Percentiles rank a stretch among this genome's conserved stretches.
These are phyloP conservation scores for Nothoprocta perdicaria DNA, from an alignment of 2,113 vertebrate genomes.

Conservation along the genomic window DNA sequence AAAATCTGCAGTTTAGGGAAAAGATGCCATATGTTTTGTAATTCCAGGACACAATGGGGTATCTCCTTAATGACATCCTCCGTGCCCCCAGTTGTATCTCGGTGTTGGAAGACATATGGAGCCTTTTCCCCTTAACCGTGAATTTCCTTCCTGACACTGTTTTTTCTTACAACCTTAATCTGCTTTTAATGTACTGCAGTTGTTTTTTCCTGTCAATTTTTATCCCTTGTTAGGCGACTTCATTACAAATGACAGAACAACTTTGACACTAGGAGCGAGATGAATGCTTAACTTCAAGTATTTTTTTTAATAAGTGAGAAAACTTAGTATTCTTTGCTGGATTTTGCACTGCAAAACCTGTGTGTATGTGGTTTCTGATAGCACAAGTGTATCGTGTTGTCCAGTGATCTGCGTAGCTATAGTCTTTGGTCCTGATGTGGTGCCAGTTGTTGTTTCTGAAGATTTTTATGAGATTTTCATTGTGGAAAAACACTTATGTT, in stretches of 20 bases:
- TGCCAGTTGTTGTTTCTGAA: not conserved
- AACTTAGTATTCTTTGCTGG: not conserved
- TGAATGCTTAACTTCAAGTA: not conserved
- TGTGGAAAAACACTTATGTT: not conserved
- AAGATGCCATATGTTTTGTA: slow-evolving; percentile 70
- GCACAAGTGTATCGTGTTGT: not conserved
- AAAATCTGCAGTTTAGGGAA: slow-evolving; percentile 57
- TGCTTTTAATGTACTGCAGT: slow-evolving; percentile 79
- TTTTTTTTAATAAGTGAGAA: not conserved
- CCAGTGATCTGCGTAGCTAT: not conserved
- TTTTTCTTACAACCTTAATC: slow-evolving; percentile 79
- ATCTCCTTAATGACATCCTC: slow-evolving; percentile 75
- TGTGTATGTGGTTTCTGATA: not conserved
- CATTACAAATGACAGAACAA: slow-evolving; percentile 61
- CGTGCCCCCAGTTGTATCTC: slow-evolving; percentile 45
- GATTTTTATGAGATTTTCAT: fast-evolving
- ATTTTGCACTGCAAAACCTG: not conserved
- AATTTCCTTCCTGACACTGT: slow-evolving; percentile 69
- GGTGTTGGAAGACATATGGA: slow-evolving; percentile 73
- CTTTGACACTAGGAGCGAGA: slow-evolving; percentile 11
- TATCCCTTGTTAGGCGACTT: slow-evolving; percentile 76
- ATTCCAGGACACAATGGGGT: slow-evolving; percentile 71
- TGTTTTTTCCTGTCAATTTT: slow-evolving; percentile 73
- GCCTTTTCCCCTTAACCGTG: slow-evolving; percentile 53
- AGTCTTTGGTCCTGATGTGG: not conserved